These are phyloP conservation scores for Zaprionus camerounensis DNA, from an alignment of 1,140 invertebrate species.

Conservation along the genomic window DNA sequence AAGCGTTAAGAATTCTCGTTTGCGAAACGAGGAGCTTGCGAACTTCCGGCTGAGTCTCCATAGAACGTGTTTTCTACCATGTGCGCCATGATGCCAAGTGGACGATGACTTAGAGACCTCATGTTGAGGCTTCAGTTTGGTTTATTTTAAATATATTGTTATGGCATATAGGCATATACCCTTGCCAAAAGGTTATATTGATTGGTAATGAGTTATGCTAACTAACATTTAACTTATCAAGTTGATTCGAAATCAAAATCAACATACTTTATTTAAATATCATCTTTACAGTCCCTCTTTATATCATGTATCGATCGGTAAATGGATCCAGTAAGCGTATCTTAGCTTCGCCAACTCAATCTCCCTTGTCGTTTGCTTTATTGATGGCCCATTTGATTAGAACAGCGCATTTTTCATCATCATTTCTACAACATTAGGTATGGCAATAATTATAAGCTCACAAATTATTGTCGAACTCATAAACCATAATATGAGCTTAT, in stretches of 20 bases:
- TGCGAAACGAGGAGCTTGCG: constrained; percentile 23
- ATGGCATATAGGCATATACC: background rate
- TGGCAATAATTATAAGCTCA: constrained; percentile 36
- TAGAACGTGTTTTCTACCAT: constrained; percentile 67
- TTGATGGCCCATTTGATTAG: constrained; percentile 58
- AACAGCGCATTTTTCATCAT: constrained; percentile 51
- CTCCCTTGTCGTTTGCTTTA: constrained; percentile 7
- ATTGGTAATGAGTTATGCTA: background rate
- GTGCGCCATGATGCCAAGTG: constrained; percentile 43
- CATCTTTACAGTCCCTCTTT: too few relatives aligned
- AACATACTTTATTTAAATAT: too few relatives aligned
- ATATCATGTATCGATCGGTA: too few relatives aligned
- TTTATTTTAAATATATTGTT: constrained; percentile 25
- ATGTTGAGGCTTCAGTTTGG: constrained; percentile 9
- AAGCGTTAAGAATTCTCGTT: constrained; percentile 61
- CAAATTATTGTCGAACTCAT: constrained; percentile 40
- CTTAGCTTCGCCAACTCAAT: constrained; percentile 1
- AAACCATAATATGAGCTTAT: constrained; percentile 17
- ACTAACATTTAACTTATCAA: background rate
- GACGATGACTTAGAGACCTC: constrained; percentile 43
- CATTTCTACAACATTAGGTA: constrained; percentile 53
- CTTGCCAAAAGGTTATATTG: background rate
- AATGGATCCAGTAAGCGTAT: background rate
- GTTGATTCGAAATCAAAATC: too few relatives aligned
- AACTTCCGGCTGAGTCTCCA: constrained; percentile 56